These are phyloP conservation scores for Ophion slaviceki DNA, from an alignment of 2,888 invertebrate species.

Conservation along the genomic window DNA sequence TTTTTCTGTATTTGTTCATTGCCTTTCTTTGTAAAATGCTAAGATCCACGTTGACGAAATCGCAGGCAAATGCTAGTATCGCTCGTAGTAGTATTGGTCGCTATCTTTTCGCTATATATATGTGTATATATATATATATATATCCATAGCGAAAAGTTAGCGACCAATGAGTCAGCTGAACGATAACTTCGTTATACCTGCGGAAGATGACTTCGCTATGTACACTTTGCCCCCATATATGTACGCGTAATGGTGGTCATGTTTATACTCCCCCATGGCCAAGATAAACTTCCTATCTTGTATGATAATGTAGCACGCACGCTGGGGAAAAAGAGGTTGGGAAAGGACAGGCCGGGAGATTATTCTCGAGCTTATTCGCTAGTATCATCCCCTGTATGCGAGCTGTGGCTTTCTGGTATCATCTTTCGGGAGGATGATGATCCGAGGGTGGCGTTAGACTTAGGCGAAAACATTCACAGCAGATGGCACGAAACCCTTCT, in stretches of 20 bases:
- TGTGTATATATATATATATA: no score
- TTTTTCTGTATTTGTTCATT: no score
- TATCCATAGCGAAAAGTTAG: background rate
- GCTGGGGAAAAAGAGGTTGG: background rate
- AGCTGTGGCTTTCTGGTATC: background rate
- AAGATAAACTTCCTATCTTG: slow-evolving; percentile 15
- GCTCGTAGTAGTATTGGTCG: no score
- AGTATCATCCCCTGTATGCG: slow-evolving; percentile 5
- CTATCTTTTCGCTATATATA: no score
- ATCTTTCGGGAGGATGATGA: slow-evolving; percentile 11
- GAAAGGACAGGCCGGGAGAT: slow-evolving; percentile 12
- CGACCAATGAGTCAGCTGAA: slow-evolving; percentile 25
- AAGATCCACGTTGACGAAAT: no score
- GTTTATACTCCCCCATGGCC: background rate
- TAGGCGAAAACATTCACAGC: background rate
- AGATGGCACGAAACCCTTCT: background rate
- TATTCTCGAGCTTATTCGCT: slow-evolving; percentile 15
- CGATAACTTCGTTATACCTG: background rate
- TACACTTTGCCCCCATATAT: slow-evolving; percentile 2
- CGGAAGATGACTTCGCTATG: slow-evolving; percentile 6
- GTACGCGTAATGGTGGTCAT: background rate
- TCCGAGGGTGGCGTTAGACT: background rate
- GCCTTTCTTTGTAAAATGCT: no score
- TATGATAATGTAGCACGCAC: slow-evolving; percentile 10
- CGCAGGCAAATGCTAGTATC: no score